Base-by-base conservation (phyloP, 2,113 vertebrate genomes). In the Pterocles burchelli region DNA sequence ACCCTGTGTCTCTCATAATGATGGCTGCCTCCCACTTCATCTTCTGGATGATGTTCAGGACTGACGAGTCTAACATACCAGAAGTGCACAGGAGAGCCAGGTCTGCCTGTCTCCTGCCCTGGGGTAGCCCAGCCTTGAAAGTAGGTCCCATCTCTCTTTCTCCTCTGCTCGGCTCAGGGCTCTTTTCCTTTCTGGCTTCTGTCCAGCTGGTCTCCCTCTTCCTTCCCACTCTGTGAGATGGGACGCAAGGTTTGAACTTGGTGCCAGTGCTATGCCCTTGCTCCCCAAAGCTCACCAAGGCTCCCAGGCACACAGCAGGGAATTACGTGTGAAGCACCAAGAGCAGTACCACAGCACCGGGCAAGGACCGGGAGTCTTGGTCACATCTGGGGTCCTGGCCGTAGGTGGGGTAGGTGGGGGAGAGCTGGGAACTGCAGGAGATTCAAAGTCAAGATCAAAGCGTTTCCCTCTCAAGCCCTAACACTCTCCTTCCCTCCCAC, bases 371-470 rank as follows among this genome's bases (percentile, higher is more conserved):
- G 31, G 72, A 81, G 26, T 51, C 26, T n/a, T 67, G 74, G 72
- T 62, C 6, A 5, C 67, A 79, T 83, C 68, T 84, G 76, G 74
- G 81, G 67, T 89, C 90, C 48, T 11, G 10, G 25, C 31, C 4
- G 2, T 34, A 65, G 73, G 85, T 94, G 84, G 86, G 81, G 92
- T 45, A 31, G 41, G 54, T 92, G 66, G 52, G 66, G 81, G 80
- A 89, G 75, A 96, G 90, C 52, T 8, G 51, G 85, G 93, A 97
- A 93, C 81, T 77, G 88, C 77, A 78, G 76, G 88, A 89, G 96
- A 94, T 96, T 97, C 96, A 97, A 96, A 97, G 97, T 97, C 97
- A 98, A 97, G 97, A 98, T 98, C 97, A 98, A 98, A 98, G 97
- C 72, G 11, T 96, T 97, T 96, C 88, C 88, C 89, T 97, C 84